These are phyloP conservation scores for Cololabis saira DNA, from an alignment of 2,113 vertebrate species.

Conservation along the genomic window DNA sequence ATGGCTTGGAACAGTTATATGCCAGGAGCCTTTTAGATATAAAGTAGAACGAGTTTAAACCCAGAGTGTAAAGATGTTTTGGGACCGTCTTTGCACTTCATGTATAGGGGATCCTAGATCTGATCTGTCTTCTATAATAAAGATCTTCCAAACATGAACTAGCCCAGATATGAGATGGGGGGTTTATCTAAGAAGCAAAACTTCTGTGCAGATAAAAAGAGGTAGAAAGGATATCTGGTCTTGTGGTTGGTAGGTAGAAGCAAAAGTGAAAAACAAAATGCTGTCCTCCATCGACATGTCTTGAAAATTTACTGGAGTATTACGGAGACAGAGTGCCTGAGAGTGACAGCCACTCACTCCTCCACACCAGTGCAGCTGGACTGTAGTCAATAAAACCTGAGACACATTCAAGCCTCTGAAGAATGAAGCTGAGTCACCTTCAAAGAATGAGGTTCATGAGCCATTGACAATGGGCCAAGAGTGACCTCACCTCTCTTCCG, in stretches of 20 bases:
- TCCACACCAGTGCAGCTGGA: slow-evolving; percentile 26
- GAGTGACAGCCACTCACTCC: slow-evolving; percentile 26
- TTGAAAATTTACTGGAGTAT: slow-evolving; percentile 8
- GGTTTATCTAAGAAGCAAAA: not conserved
- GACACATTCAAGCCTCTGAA: slow-evolving; percentile 17
- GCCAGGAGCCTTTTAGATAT: not conserved
- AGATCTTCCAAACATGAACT: slow-evolving; percentile 1
- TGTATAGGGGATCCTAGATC: not conserved
- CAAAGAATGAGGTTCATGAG: slow-evolving; percentile 26
- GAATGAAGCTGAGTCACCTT: slow-evolving; percentile 7
- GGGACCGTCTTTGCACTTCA: not conserved
- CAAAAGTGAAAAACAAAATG: slow-evolving; percentile 14
- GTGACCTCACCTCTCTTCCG: not conserved
- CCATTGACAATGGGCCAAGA: not conserved
- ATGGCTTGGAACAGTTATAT: too few species aligned
- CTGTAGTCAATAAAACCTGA: slow-evolving; percentile 37
- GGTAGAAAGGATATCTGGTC: not conserved
- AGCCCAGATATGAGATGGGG: not conserved
- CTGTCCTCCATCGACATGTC: slow-evolving; percentile 16
- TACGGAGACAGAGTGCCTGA: slow-evolving; percentile 4
- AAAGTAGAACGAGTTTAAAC: not conserved
- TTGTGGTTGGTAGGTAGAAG: slow-evolving; percentile 3
- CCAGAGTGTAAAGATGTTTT: not conserved
- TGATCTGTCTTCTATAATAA: not conserved
- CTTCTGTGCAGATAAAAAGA: not conserved